Evolutionary conservation across 2,888 invertebrate species (phyloP).

Genomic region (Mythimna pallens): DNA sequence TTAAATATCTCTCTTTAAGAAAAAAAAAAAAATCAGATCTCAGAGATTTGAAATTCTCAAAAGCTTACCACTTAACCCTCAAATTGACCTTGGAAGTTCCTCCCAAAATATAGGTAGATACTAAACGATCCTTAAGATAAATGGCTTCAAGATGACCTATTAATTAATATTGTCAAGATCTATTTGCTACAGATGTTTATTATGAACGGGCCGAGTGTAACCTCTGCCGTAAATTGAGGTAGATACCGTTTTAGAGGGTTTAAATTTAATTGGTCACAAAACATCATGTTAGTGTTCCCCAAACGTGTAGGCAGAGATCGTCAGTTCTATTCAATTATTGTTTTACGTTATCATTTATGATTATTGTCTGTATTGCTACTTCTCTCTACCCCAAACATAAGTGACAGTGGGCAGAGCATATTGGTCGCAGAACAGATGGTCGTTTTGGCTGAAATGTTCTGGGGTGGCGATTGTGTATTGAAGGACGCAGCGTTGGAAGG

Average conservation of each 20-base stretch:
- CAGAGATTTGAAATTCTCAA: neutral
- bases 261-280: conserved; percentile 28
- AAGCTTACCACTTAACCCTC: conserved; percentile 32
- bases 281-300: neutral
- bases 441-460: no score
- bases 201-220: conserved; percentile 47
- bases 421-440: no score
- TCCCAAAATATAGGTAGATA: conserved; percentile 34
- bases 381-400: no score
- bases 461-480: no score
- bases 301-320: no score
- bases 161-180: conserved; percentile 54
- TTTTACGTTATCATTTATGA: no score
- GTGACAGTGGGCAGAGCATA: no score
- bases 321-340: no score
- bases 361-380: no score
- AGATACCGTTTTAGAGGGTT: conserved; percentile 7
- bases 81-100: conserved; percentile 27
- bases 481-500: no score
- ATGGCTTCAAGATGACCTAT: conserved; percentile 56
- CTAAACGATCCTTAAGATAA: conserved; percentile 48
- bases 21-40: no score
- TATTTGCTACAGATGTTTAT: conserved; percentile 58
- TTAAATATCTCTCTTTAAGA: no score
- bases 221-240: conserved; percentile 34